These are phyloP conservation scores for Apamea crenata DNA, from an alignment of 2,888 invertebrate genomes.

Conservation along the genomic window DNA sequence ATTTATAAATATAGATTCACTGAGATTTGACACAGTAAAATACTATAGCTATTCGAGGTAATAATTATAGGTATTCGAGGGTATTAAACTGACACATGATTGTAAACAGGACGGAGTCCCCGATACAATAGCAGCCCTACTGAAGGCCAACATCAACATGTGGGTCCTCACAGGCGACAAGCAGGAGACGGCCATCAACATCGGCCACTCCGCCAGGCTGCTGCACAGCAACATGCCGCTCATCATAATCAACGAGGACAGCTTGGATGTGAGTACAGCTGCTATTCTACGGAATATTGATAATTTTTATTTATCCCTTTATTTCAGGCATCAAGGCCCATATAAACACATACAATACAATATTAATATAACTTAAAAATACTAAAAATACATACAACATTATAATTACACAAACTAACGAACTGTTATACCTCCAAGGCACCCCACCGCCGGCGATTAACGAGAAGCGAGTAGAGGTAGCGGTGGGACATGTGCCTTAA, in stretches of 20 bases:
- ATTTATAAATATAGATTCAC: neutral
- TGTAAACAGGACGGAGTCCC: slow-evolving; percentile 94
- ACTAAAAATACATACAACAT: too few species aligned
- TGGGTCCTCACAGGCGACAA: slow-evolving; percentile 99
- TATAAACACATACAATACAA: too few species aligned
- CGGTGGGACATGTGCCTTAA: too few species aligned
- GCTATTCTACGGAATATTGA: too few species aligned
- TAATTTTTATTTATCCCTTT: too few species aligned
- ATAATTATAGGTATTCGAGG: too few species aligned
- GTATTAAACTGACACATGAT: neutral
- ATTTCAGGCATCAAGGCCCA: too few species aligned
- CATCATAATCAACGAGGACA: slow-evolving; percentile 96
- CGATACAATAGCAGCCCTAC: slow-evolving; percentile 97
- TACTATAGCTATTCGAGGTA: neutral
- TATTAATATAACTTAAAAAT: too few species aligned
- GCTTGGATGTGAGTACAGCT: slow-evolving; percentile 93
- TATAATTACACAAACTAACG: too few species aligned
- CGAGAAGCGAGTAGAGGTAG: neutral
- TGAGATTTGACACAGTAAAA: neutral
- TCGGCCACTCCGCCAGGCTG: slow-evolving; percentile 98
- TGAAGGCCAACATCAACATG: slow-evolving; percentile 98
- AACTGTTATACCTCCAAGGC: neutral
- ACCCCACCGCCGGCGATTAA: neutral
- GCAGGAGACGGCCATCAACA: slow-evolving; percentile 99
- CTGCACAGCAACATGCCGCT: slow-evolving; percentile 96